Evolutionary conservation across 1,140 invertebrate genomes (phyloP).

Genomic region (Adelges cooleyi): DNA sequence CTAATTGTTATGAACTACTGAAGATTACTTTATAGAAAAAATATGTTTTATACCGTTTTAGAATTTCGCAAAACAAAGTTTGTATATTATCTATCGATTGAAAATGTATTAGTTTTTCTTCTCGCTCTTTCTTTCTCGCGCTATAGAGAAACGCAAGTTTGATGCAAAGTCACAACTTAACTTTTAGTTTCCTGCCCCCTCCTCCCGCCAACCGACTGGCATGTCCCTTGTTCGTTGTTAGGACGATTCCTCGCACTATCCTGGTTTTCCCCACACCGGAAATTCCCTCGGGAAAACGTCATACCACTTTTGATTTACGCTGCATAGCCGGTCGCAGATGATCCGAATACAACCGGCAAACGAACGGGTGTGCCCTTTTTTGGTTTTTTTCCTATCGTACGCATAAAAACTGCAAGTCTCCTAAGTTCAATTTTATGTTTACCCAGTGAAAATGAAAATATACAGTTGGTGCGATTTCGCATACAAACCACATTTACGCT

Average conservation of each 20-base stretch:
- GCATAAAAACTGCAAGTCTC: neutral
- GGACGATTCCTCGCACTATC: neutral
- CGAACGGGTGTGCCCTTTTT: neutral
- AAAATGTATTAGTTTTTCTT: no score
- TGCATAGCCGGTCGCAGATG: no score
- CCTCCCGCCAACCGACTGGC: neutral
- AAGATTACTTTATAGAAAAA: no score
- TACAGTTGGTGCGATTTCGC: no score
- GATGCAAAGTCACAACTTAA: neutral
- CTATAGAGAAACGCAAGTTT: neutral
- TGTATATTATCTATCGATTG: no score
- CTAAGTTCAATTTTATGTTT: neutral
- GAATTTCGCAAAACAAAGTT: no score
- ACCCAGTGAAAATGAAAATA: no score
- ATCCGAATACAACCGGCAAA: neutral
- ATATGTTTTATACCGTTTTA: no score
- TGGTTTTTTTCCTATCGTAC: neutral
- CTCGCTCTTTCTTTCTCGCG: no score
- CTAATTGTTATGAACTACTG: no score
- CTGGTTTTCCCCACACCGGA: neutral
- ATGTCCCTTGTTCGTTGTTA: constrained; percentile 14
- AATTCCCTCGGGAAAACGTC: constrained; percentile 19
- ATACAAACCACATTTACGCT: no score
- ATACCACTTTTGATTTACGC: constrained; percentile 17
- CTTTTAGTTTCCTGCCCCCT: constrained; percentile 12